Base-by-base conservation (phyloP, 2,888 invertebrate species). In the Rhaphigaster nebulosa region DNA sequence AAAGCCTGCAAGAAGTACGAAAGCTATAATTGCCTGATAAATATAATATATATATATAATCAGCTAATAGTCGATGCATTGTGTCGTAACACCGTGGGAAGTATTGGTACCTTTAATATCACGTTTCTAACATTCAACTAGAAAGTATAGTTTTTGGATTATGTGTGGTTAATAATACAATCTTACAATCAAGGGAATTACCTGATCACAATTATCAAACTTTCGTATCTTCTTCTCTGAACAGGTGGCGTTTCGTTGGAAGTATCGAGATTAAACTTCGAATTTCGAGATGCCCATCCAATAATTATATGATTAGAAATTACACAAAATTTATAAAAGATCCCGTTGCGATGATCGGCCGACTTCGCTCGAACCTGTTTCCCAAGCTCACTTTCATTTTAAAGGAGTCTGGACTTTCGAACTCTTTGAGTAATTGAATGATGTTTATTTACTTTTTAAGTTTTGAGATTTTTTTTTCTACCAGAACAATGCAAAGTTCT, bases 361-460 rank as follows among this genome's bases (percentile, higher is more conserved):
- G 38, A 76, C 70, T 76, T 76, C 20, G 70, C 70, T 6, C 6
- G 38, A 76, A 76, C 70, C 70, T 76, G 70, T 76, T 76, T 38
- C 13, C 70, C 38, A 76, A 76, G 70, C 70, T 76, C 38, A 76
- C 70, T 76, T 76, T 76, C 70, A 38, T 76, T 76, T 76, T 38
- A 8, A 76, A 23, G 70, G 70, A 76, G 29, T 38, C 20, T 34
- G 70, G 70, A 38, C 70, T 38, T 76, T 76, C 70, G 15, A 76
- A 76, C 20, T 38, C 34, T 65, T 65, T 76, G 34, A 76, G 38
- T 76, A 34, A 76, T 23, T 20, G 20, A 38, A 12, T 3, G 8
- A 76, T 34, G 34, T 38, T 76, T 76, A 76, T 38, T n/a, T 8
- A 38, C 38, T 76, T 29, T 29, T 65, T 29, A 65, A 65, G 13